phyloP scores from a whole-genome alignment of 2,113 vertebrate species.

The Epinephelus lanceolatus region DNA sequence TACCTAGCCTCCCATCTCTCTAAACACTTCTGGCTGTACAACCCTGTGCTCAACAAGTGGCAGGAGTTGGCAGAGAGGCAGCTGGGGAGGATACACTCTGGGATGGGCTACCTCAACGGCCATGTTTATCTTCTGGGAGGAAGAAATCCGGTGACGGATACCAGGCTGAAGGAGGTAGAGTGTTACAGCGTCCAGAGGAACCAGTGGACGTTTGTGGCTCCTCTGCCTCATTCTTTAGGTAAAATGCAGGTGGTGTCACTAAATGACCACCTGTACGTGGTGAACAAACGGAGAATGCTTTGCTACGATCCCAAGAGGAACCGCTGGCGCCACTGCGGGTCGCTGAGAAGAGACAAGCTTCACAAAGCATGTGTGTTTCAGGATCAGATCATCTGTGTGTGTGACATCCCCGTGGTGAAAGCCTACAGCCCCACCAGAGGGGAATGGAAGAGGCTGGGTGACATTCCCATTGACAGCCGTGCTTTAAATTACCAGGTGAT shows the following conservation, averaged over 20 bases:
- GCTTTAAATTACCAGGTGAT: slow-evolving; percentile 91
- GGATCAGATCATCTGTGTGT: slow-evolving; percentile 92
- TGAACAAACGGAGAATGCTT: slow-evolving; percentile 90
- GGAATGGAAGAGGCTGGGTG: slow-evolving; percentile 88
- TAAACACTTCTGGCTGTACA: slow-evolving; percentile 91
- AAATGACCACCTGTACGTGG: slow-evolving; percentile 89
- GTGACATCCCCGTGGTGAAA: slow-evolving; percentile 90
- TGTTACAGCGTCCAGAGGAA: slow-evolving; percentile 92
- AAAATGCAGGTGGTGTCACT: slow-evolving; percentile 90
- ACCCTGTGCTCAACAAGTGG: slow-evolving; percentile 88
- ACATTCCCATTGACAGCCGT: slow-evolving; percentile 89
- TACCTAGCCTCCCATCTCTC: slow-evolving; percentile 90
- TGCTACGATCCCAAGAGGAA: slow-evolving; percentile 90
- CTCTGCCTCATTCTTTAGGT: slow-evolving; percentile 89
- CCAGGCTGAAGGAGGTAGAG: slow-evolving; percentile 89
- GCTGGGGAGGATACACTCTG: slow-evolving; percentile 87
- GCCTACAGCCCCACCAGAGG: slow-evolving; percentile 89
- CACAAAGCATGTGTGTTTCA: slow-evolving; percentile 92
- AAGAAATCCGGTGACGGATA: slow-evolving; percentile 86
- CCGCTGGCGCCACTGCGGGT: slow-evolving; percentile 90
- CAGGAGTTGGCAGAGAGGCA: slow-evolving; percentile 88
- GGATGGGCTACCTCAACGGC: slow-evolving; percentile 90
- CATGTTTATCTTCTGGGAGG: slow-evolving; percentile 90
- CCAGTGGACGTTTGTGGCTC: slow-evolving; percentile 90
- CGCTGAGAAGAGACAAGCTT: slow-evolving; percentile 88